phyloP scores from a whole-genome alignment of 1,140 invertebrate species.

The Drosophila pallidifrons region DNA sequence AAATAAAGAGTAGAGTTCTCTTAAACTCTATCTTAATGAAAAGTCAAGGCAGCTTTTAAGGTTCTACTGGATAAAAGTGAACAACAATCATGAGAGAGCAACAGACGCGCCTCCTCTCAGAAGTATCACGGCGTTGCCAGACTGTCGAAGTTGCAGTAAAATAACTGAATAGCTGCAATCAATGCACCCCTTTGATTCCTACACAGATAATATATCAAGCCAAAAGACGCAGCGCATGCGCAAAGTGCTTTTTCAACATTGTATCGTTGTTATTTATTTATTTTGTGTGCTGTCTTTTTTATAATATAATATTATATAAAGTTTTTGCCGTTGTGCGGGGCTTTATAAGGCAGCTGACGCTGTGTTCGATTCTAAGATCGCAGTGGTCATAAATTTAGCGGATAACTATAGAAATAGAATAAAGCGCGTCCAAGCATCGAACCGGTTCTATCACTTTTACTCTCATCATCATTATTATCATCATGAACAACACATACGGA shows the following conservation, averaged over 20 bases:
- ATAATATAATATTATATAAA: neutral
- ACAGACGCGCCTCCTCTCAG: neutral
- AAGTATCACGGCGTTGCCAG: neutral
- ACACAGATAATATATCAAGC: neutral
- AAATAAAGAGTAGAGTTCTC: no score
- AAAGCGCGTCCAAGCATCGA: constrained; percentile 16
- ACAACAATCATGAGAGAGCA: no score
- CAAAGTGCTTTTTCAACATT: constrained; percentile 35
- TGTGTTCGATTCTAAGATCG: constrained; percentile 71
- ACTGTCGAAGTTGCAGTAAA: neutral
- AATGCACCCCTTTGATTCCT: neutral
- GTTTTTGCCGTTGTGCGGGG: constrained; percentile 36
- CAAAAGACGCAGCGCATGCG: constrained; percentile 55
- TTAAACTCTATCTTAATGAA: no score
- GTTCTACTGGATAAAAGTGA: no score
- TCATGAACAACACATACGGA: constrained; percentile 27
- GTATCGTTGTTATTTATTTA: constrained; percentile 14
- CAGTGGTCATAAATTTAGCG: constrained; percentile 66
- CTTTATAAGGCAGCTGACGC: constrained; percentile 46
- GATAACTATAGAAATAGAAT: constrained; percentile 76
- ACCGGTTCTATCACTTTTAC: constrained; percentile 81
- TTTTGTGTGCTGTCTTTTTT: constrained; percentile 17
- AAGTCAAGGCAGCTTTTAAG: no score
- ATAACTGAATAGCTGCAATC: neutral
- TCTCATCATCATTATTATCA: constrained; percentile 65